Base-by-base conservation (phyloP, 1,140 invertebrate species). In the Spodoptera frugiperda region DNA sequence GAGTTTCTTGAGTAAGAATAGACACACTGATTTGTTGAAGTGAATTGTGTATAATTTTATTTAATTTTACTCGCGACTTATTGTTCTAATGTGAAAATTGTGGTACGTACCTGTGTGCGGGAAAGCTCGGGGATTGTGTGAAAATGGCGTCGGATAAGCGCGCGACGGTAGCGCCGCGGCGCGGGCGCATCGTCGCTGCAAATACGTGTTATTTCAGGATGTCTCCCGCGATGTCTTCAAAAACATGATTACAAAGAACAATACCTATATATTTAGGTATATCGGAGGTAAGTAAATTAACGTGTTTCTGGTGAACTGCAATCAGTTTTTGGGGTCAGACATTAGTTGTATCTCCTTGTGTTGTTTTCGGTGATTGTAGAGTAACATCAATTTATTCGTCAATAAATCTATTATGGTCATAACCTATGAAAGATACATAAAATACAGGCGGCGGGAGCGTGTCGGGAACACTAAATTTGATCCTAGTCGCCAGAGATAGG, bases 161-260 rank as follows among this genome's bases (percentile, higher is more conserved):
- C 76, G 87, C 88, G 90, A 90, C 84, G 79, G 82, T 83, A 92
- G 91, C 90, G 88, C 88, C 89, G 82, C 90, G 75, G 86, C 88
- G 89, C 87, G 86, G 78, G 89, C 89, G 90, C 91, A 87, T 82
- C 85, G 85, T 77, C 82, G 85, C 85, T 90, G 90, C 89, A 90
- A 93, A 90, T 88, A 88, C 84, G 88, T 90, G 90, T 94, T 94
- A 93, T 93, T 94, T 93, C 92, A 94, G 91, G 91, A 93, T 88
- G 90, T 87, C 92, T 94, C 92, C 92, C 92, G 92, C 91, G 90
- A 88, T 86, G 91, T 91, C 90, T 94, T 92, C 79, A 91, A 87
- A 82, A 92, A 91, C 90, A 87, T 84, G 79, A 86, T 84, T 78
- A 82, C 77, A 78, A 76, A 78, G 48, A 65, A 54, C 57, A 65